Evolutionary conservation across 2,113 vertebrate genomes (phyloP).

Genomic region (Spheniscus mendiculus): DNA sequence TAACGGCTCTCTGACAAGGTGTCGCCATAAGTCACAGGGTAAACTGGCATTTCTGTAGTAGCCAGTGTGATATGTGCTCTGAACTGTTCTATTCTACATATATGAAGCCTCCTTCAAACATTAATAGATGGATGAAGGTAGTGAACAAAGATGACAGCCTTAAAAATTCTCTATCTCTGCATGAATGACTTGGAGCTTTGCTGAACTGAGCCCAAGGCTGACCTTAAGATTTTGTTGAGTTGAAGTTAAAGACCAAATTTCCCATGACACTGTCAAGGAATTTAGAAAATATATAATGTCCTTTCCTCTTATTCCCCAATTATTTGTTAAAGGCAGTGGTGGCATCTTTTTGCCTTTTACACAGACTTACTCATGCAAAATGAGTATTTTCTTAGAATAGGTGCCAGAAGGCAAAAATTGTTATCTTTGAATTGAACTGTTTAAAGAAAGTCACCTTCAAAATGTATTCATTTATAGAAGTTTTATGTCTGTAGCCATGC

Average conservation of each 20-base stretch:
- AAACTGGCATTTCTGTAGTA: neutral
- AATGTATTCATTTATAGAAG: neutral
- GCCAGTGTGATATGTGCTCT: fast-evolving
- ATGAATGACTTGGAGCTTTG: neutral
- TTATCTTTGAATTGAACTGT: neutral
- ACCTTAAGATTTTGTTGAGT: neutral
- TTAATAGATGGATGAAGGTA: fast-evolving
- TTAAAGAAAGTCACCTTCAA: slow-evolving; percentile 31
- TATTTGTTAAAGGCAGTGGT: neutral
- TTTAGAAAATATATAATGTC: neutral
- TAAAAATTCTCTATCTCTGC: neutral
- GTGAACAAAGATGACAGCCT: neutral
- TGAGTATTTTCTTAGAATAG: neutral
- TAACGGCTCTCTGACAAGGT: neutral
- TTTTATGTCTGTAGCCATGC: neutral
- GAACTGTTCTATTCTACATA: neutral
- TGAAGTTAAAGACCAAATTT: neutral
- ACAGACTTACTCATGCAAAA: neutral
- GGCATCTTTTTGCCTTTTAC: neutral
- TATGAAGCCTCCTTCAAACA: neutral
- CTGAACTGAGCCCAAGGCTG: neutral
- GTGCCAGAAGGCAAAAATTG: neutral
- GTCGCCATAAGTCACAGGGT: neutral
- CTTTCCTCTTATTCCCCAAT: neutral
- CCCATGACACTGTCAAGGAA: neutral